Evolutionary conservation across 2,888 invertebrate species (phyloP).

Genomic region (Chesias legatella): DNA sequence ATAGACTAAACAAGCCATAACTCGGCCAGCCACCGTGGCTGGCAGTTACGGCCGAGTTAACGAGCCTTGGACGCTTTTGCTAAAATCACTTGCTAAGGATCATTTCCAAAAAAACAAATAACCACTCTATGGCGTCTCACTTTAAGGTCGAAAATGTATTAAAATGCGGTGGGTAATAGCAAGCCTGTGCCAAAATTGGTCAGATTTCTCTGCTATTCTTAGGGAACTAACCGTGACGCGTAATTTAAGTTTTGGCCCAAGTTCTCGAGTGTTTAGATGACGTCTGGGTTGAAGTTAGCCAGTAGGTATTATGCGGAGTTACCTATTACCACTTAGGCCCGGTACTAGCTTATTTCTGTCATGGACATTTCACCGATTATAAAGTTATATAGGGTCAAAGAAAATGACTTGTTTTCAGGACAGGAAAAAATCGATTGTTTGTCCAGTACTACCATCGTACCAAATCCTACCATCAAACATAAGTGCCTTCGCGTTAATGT

Average conservation of each 20-base stretch:
- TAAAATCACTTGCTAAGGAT: slow-evolving; percentile 21
- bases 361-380: too few relatives aligned
- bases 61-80: slow-evolving; percentile 25
- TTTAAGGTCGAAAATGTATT: slow-evolving; percentile 8
- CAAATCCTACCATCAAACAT: too few relatives aligned
- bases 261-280: slow-evolving; percentile 12
- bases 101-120: slow-evolving; percentile 1
- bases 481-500: too few relatives aligned
- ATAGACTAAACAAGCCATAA: neutral
- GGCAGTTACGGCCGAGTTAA: slow-evolving; percentile 23
- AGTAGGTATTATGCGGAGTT: neutral
- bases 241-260: slow-evolving; percentile 22
- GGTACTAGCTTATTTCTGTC: too few relatives aligned
- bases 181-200: slow-evolving; percentile 25
- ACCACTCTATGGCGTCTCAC: neutral
- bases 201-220: slow-evolving; percentile 22
- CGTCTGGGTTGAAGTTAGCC: neutral
- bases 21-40: slow-evolving; percentile 7
- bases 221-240: slow-evolving; percentile 20
- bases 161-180: slow-evolving; percentile 2
- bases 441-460: too few relatives aligned
- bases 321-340: neutral
- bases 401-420: too few relatives aligned
- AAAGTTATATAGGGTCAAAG: too few relatives aligned
- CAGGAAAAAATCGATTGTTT: too few relatives aligned